Evolutionary conservation across 23 tunicate genomes (phyloP).

Genomic region (Clavelina lepadiformis): DNA sequence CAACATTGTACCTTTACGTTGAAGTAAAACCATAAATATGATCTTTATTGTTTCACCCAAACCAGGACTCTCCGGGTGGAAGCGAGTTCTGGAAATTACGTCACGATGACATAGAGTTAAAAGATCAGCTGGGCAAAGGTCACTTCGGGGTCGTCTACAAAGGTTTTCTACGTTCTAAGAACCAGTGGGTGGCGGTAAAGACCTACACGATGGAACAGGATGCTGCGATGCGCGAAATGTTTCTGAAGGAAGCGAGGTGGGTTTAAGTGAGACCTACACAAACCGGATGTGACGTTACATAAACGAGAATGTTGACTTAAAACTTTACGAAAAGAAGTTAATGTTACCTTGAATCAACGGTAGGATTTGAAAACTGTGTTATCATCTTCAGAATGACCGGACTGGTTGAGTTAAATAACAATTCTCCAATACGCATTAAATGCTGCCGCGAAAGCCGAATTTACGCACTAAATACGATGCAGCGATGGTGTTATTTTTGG

Average conservation of each 20-base stretch:
- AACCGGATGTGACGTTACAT: slow-evolving; percentile 1
- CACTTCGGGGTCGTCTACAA: slow-evolving; percentile 44
- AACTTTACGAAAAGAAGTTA: no score
- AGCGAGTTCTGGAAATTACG: slow-evolving; percentile 32
- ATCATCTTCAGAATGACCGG: no score
- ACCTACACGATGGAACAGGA: slow-evolving; percentile 69
- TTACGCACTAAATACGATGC: neutral
- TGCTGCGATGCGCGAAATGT: slow-evolving; percentile 49
- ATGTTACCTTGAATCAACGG: neutral
- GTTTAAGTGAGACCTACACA: neutral
- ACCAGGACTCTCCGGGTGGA: no score
- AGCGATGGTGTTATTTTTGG: neutral
- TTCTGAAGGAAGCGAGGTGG: slow-evolving; percentile 77
- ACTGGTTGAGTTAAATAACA: neutral
- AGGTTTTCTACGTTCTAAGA: slow-evolving; percentile 20
- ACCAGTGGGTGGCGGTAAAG: slow-evolving; percentile 68
- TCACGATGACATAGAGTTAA: slow-evolving; percentile 39
- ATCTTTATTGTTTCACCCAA: no score
- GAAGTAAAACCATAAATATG: no score
- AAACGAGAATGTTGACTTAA: slow-evolving; percentile 1
- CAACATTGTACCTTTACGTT: neutral
- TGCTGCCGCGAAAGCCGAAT: neutral
- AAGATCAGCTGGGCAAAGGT: slow-evolving; percentile 38
- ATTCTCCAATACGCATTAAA: neutral
- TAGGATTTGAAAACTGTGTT: neutral